Evolutionary conservation across 2,113 vertebrate species (phyloP), one percentile per base, ranked within the genome.

Genomic region (Gorsachius goisagi): DNA sequence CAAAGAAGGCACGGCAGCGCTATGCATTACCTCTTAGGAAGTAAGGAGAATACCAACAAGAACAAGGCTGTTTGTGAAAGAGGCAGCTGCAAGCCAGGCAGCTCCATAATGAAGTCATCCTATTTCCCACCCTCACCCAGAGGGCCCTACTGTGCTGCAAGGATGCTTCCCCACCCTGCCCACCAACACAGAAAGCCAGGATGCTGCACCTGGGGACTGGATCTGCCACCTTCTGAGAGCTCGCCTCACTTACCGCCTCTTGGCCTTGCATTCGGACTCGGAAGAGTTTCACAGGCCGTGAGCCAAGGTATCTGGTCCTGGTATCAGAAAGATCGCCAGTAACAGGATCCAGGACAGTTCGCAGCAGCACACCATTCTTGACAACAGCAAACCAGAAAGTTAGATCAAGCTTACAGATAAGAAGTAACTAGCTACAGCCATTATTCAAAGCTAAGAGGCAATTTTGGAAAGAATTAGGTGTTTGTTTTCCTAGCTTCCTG

Each of bases 261-360:
- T 99, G 99, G 85, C 99, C 99, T 97, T 99, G 99, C 99, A 99
- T 99, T 81, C 99, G 97, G 90, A 99, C 99, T 72, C 99, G 98
- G 95, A 99, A 99, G 76, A 99, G 99, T 69, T 99, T 99, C 96
- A 99, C 99, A 0, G 99, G 99, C 62, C 99, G 98, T 3, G 99
- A 99, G 5, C 99, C 99, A 15, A 99, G 97, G 90, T 99, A 99
- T 15, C 99, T 98, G 63, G 99, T 99, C 71, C 99, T 98, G 68
- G 99, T 99, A 52, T 99, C 99, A 0, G 99, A 99, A 30, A 99
- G 97, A 79, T 99, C 99, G 0, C 99, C 99, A 0, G 99, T 99
- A 47, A 99, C 99, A 11, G 99, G 99, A 74, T 99, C 99, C 95
- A 99, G 95, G 37, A 99, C 99, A 0, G 99, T 99, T 90, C 99